These are phyloP conservation scores for Hozukius guyotensis DNA, from an alignment of 2,797 vertebrate species.

Conservation along the genomic window DNA sequence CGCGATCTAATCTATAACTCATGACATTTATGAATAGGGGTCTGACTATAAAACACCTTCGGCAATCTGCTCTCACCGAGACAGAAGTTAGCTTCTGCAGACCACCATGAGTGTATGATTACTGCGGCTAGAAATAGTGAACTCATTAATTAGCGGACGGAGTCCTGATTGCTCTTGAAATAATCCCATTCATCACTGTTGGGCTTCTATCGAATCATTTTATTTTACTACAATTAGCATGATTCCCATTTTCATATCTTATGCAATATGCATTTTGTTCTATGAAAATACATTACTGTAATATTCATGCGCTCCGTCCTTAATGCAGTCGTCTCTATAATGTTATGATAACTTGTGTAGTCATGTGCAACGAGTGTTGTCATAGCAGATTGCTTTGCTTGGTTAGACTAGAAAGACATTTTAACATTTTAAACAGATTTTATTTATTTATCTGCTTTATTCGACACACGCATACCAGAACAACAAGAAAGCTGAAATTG, in stretches of 20 bases:
- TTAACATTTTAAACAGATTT: conserved; percentile 49
- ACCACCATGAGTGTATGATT: conserved; percentile 15
- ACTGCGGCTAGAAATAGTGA: neutral
- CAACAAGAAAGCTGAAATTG: neutral
- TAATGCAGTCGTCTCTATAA: conserved; percentile 24
- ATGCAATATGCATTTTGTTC: conserved; percentile 36
- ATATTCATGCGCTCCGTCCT: conserved; percentile 32
- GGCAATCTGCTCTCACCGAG: neutral
- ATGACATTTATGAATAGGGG: conserved; percentile 31
- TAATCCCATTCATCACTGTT: conserved; percentile 7
- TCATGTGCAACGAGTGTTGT: conserved; percentile 51
- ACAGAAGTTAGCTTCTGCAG: neutral
- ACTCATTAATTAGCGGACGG: conserved; percentile 14
- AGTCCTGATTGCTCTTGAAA: conserved; percentile 1
- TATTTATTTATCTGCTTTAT: conserved; percentile 44
- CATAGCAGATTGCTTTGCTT: conserved; percentile 40
- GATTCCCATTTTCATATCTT: conserved; percentile 34
- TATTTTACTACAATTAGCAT: conserved; percentile 21
- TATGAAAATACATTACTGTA: conserved; percentile 21
- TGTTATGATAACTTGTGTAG: conserved; percentile 48
- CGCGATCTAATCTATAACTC: conserved; percentile 20
- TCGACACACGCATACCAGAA: neutral
- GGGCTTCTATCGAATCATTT: conserved; percentile 14
- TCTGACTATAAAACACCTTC: conserved; percentile 4
- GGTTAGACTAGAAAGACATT: conserved; percentile 29